These are phyloP conservation scores for Mactromeris polynyma DNA, from an alignment of 2,888 invertebrate genomes.

Conservation along the genomic window DNA sequence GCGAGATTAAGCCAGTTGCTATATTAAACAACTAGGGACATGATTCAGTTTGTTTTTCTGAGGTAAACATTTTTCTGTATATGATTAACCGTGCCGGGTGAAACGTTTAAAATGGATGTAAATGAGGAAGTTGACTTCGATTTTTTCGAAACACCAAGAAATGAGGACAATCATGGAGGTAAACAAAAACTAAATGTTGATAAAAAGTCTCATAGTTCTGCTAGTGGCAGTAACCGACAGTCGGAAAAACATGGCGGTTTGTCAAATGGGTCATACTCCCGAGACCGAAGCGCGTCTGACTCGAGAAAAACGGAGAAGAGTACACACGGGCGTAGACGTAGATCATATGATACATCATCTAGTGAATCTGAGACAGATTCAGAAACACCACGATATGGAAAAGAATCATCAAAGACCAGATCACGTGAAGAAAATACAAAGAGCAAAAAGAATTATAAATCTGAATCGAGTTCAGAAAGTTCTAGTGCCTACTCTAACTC, in stretches of 20 bases:
- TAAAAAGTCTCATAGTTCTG: conserved; percentile 41
- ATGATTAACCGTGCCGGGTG: background rate
- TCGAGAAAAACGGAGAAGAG: background rate
- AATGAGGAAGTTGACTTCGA: conserved; percentile 77
- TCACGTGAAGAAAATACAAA: conserved; percentile 8
- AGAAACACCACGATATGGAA: conserved; percentile 51
- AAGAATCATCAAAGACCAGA: conserved; percentile 36
- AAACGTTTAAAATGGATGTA: background rate
- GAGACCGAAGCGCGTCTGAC: background rate
- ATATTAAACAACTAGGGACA: conserved; percentile 72
- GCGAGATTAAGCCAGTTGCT: conserved; percentile 79
- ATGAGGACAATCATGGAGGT: conserved; percentile 45
- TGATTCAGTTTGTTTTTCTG: background rate
- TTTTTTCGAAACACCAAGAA: conserved; percentile 77
- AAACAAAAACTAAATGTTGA: conserved; percentile 26
- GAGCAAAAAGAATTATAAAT: conserved; percentile 15
- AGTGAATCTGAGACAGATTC: conserved; percentile 53
- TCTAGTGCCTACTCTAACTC: conserved; percentile 77
- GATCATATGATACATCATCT: conserved; percentile 51
- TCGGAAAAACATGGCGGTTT: conserved; percentile 53
- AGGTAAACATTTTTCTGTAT: background rate
- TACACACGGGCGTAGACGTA: background rate
- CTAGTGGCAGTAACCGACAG: conserved; percentile 5
- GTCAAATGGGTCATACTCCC: conserved; percentile 20
- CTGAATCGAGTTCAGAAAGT: conserved; percentile 58